Conservation (phyloP, 1,140 invertebrate genomes). For the Lamellibrachia luymesi region DNA sequence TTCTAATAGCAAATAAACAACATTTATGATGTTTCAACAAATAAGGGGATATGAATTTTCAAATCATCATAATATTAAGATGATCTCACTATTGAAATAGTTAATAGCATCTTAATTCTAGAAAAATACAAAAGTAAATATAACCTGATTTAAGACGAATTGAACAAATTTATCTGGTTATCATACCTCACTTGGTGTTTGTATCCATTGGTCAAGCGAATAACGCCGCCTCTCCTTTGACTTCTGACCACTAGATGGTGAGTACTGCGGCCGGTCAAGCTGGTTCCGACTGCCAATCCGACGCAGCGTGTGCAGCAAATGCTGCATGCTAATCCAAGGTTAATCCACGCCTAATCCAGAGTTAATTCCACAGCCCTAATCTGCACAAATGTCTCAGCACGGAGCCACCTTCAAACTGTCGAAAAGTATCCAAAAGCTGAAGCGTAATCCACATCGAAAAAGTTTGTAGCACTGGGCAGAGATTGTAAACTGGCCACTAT, state of each 20-base stretch:
- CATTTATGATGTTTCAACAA: not conserved
- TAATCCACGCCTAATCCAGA: not conserved
- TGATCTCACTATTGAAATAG: not conserved
- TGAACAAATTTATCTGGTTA: not conserved
- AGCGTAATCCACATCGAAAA: conserved; percentile 4
- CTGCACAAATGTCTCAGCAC: not conserved
- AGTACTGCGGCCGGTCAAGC: not conserved
- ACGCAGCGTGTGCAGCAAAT: not conserved
- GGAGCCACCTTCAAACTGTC: not conserved
- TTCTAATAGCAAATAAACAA: not conserved
- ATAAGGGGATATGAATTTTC: not conserved
- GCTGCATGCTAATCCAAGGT: not conserved
- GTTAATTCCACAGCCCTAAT: not conserved
- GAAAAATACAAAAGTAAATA: not conserved
- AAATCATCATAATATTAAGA: not conserved
- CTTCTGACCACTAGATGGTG: not conserved
- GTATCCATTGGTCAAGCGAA: not conserved
- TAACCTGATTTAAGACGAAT: not conserved
- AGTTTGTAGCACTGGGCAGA: not conserved
- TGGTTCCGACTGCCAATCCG: not conserved
- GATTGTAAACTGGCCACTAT: not conserved
- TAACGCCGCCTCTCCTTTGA: not conserved
- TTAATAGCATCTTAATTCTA: too few relatives aligned
- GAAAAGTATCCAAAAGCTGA: not conserved
- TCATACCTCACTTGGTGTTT: not conserved